These are phyloP conservation scores for Chaenocephalus aceratus DNA, from an alignment of 2,113 vertebrate genomes.

Conservation along the genomic window DNA sequence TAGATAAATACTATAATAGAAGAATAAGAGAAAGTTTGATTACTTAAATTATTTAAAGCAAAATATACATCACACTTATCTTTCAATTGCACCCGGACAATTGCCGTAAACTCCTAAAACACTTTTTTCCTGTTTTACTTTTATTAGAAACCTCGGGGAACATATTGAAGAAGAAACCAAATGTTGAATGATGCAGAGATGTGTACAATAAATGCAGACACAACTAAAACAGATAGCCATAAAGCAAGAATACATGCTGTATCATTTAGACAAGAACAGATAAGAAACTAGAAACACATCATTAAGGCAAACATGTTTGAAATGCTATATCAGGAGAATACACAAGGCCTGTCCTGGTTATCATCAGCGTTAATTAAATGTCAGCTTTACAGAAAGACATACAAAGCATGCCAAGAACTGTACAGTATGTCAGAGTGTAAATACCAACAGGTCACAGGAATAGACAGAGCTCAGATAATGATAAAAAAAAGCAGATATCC, in stretches of 20 bases:
- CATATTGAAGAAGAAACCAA: no score
- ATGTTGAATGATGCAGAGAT: no score
- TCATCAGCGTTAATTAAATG: slow-evolving; percentile 7
- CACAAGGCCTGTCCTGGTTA: not conserved
- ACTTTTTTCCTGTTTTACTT: no score
- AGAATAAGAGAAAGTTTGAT: not conserved
- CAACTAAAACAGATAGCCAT: no score
- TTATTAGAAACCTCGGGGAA: no score
- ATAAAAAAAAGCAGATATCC: not conserved
- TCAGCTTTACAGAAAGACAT: not conserved
- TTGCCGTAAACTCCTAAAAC: not conserved
- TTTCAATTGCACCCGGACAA: not conserved
- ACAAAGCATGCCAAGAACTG: not conserved
- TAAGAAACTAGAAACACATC: no score
- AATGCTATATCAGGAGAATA: not conserved
- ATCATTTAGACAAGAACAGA: no score
- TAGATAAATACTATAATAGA: not conserved
- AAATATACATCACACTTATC: not conserved
- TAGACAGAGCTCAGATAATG: not conserved
- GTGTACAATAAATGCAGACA: no score
- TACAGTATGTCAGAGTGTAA: not conserved
- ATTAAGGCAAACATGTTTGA: not conserved
- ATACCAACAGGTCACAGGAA: slow-evolving; percentile 22
- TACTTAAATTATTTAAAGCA: no score
- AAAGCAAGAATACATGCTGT: no score